Conservation (phyloP, 2,888 invertebrate genomes). For the Venustoraphidia nigricollis region DNA sequence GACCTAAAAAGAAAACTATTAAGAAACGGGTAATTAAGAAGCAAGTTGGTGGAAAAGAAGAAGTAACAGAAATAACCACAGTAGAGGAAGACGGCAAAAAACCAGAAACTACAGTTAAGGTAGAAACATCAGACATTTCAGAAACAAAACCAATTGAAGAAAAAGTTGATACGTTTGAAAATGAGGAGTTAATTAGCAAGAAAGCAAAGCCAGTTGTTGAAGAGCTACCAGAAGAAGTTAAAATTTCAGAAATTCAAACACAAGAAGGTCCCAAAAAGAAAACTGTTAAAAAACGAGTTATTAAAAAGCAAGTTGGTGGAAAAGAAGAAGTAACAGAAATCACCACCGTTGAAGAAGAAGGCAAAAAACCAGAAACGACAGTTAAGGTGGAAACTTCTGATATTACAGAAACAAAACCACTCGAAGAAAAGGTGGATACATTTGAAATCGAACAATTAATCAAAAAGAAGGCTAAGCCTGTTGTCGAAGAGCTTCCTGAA, state of each 20-base stretch:
- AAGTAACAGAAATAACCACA: conserved; percentile 24
- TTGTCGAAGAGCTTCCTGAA: conserved; percentile 16
- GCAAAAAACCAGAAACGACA: conserved; percentile 9
- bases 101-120: conserved; percentile 16
- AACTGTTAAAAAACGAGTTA: conserved; percentile 18
- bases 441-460: conserved; percentile 10
- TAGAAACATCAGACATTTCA: conserved; percentile 8
- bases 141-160: conserved; percentile 9
- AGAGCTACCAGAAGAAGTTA: conserved; percentile 13
- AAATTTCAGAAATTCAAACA: conserved; percentile 18
- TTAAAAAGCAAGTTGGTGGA: conserved; percentile 19
- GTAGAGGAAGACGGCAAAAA: conserved; percentile 26
- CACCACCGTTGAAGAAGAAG: conserved; percentile 14
- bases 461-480: conserved; percentile 7
- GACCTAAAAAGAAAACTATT: conserved; percentile 16
- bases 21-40: conserved; percentile 16
- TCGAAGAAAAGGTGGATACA: conserved; percentile 5
- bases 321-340: conserved; percentile 16
- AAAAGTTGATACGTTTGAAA: conserved; percentile 11
- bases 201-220: conserved; percentile 8
- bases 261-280: conserved; percentile 26
- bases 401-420: conserved; percentile 17
- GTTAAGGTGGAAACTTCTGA: conserved; percentile 14
- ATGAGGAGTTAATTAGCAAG: conserved; percentile 6
- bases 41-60: conserved; percentile 12